Conservation (phyloP, 92 coral and sea anemone genomes). For the Epizoanthus rinbou region DNA sequence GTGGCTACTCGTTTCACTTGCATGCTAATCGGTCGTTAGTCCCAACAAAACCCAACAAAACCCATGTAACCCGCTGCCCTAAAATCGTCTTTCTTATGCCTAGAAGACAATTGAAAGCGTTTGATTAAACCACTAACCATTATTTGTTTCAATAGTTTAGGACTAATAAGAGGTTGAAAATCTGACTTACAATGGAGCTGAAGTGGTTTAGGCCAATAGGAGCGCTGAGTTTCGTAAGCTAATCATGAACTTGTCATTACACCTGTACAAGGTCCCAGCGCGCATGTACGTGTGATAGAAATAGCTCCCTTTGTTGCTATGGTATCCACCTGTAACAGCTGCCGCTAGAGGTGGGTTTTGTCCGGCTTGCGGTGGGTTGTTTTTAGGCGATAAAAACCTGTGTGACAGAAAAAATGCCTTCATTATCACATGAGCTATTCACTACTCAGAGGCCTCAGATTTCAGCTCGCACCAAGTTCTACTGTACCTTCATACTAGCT, state of each 20-base stretch:
- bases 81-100: constrained; percentile 10
- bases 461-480: constrained; percentile 45
- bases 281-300: constrained; percentile 51
- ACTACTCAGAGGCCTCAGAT: constrained; percentile 61
- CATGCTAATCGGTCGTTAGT: not conserved
- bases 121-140: constrained; percentile 21
- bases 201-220: constrained; percentile 26
- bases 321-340: constrained; percentile 82
- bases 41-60: constrained; percentile 22
- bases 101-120: constrained; percentile 33
- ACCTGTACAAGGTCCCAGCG: constrained; percentile 47
- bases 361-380: constrained; percentile 50
- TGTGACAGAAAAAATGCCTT: constrained; percentile 62
- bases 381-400: constrained; percentile 59
- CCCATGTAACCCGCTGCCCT: constrained; percentile 7
- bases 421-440: constrained; percentile 74
- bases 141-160: constrained; percentile 24
- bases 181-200: constrained; percentile 32
- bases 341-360: constrained; percentile 62
- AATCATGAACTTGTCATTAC: constrained; percentile 2
- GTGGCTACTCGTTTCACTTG: not conserved
- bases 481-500: constrained; percentile 30
- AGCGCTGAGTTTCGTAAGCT: constrained; percentile 24
- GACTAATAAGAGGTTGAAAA: constrained; percentile 37
- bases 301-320: constrained; percentile 72